These are phyloP conservation scores for Arrhopalites spinosus DNA, from an alignment of 2,888 invertebrate species.

Conservation along the genomic window DNA sequence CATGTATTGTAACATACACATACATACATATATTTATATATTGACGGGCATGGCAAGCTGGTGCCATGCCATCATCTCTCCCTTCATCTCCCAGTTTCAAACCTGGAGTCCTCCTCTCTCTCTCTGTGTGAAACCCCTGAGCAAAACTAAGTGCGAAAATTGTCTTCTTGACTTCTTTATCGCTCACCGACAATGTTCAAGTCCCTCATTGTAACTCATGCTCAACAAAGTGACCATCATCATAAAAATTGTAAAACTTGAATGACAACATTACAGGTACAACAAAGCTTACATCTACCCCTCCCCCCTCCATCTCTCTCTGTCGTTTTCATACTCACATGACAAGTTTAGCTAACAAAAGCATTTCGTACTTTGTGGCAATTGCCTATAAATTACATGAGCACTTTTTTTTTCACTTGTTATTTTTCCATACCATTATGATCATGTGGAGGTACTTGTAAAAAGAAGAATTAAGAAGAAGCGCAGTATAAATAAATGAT, in stretches of 20 bases:
- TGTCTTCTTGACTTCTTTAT: constrained; percentile 33
- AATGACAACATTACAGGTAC: constrained; percentile 25
- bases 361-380: constrained; percentile 4
- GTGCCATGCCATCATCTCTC: not conserved
- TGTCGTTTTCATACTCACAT: constrained; percentile 6
- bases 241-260: constrained; percentile 30
- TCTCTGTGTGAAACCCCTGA: no score
- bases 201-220: constrained; percentile 26
- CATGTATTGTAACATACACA: not conserved
- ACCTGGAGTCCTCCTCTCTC: no score
- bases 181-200: constrained; percentile 13
- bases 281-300: not conserved
- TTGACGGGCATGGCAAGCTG: not conserved
- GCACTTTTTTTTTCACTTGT: not conserved
- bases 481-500: no score
- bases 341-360: constrained; percentile 14
- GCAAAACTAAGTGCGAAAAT: constrained; percentile 30
- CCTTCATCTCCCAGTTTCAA: no score
- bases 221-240: constrained; percentile 20
- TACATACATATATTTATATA: not conserved
- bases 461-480: no score
- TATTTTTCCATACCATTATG: not conserved
- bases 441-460: no score
- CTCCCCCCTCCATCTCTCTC: not conserved
- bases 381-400: constrained; percentile 3